Evolutionary conservation across 2,113 vertebrate genomes (phyloP).

Genomic region (Hydrolagus affinis): DNA sequence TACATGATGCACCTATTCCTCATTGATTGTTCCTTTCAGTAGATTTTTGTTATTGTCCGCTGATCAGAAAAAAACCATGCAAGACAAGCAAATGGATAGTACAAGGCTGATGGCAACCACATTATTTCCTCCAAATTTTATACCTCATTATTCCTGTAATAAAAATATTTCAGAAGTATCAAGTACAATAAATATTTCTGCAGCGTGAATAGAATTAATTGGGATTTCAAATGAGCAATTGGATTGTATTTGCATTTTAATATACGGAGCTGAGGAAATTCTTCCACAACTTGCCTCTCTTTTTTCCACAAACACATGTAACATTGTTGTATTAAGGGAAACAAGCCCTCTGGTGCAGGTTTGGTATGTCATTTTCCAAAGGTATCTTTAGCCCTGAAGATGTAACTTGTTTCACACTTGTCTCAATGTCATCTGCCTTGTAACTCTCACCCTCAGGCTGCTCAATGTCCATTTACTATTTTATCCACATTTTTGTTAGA

Average conservation of each 20-base stretch:
- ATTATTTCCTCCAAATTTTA: neutral
- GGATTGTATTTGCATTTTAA: neutral
- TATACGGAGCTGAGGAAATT: neutral
- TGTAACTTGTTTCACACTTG: neutral
- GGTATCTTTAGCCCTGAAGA: neutral
- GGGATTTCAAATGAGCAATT: neutral
- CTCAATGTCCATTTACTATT: neutral
- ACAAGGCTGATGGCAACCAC: neutral
- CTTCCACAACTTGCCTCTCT: neutral
- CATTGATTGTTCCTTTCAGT: neutral
- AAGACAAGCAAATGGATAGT: neutral
- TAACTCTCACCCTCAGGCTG: neutral
- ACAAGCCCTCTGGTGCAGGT: neutral
- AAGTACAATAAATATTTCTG: conserved; percentile 11
- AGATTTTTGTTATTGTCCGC: neutral
- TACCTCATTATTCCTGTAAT: conserved; percentile 19
- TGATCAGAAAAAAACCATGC: neutral
- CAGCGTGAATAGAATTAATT: conserved; percentile 17
- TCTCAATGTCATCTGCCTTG: neutral
- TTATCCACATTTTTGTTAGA: neutral
- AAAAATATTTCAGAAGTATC: conserved; percentile 15
- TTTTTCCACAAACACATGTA: neutral
- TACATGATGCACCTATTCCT: neutral
- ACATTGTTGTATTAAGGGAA: neutral
- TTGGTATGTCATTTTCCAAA: neutral